phyloP scores from a whole-genome alignment of 2,888 invertebrate genomes.

The Drosophila diplacantha region DNA sequence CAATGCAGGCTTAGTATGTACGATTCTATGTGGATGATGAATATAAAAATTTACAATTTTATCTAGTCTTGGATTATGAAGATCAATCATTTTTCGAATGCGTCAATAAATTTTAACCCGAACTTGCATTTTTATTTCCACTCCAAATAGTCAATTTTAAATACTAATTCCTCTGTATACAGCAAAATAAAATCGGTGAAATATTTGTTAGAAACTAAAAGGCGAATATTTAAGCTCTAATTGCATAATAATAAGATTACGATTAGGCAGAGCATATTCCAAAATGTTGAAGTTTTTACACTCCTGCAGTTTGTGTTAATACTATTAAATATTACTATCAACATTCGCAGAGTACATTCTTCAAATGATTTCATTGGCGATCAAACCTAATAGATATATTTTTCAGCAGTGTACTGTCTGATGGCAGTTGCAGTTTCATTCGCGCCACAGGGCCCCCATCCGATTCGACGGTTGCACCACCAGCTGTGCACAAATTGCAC shows the following conservation, averaged over 20 bases:
- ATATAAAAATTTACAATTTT: too few species aligned
- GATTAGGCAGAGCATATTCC: neutral
- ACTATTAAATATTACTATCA: neutral
- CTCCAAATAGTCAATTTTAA: neutral
- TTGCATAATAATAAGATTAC: neutral
- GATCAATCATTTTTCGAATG: too few species aligned
- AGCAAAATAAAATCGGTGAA: too few species aligned
- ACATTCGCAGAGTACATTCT: neutral
- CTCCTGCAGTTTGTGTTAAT: neutral
- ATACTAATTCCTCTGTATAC: too few species aligned
- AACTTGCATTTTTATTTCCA: too few species aligned
- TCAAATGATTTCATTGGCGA: neutral
- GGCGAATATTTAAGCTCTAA: too few species aligned
- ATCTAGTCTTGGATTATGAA: neutral
- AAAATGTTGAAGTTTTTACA: neutral
- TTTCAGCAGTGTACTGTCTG: neutral
- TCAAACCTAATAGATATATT: neutral
- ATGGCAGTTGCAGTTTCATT: slow-evolving; percentile 34
- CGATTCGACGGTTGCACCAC: slow-evolving; percentile 63
- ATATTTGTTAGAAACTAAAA: neutral
- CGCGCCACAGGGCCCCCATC: slow-evolving; percentile 55
- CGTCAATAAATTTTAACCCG: too few species aligned
- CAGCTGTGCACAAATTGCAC: slow-evolving; percentile 71
- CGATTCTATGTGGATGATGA: neutral
- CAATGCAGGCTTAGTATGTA: neutral